Evolutionary conservation across 2,888 invertebrate species (phyloP), one percentile per base, ranked within the genome.

Genomic region (Synergus japonicus): DNA sequence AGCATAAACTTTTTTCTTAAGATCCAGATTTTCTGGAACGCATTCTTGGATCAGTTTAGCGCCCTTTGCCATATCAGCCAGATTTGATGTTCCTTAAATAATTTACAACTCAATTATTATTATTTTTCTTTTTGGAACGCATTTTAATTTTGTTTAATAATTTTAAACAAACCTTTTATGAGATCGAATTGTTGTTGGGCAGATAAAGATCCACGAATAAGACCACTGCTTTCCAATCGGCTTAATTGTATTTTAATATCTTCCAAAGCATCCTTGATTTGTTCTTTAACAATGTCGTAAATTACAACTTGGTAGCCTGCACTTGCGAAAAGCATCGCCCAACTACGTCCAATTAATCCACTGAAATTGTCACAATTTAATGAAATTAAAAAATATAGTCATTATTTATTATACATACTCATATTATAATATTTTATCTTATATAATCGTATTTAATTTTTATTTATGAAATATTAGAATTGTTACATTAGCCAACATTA

Each of bases 281-380:
- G 97, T 83, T 96, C 94, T 0, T 95, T 94, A 58, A 96, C 93
- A 77, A 97, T 96, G 89, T 99, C 99, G 91, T 95, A 99, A 76
- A 99, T 93, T 15, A 94, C 94, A 44, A 99, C 98, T 90, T 96
- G 94, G 92, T 98, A 98, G 12, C 98, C 98, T 7, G 96, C 97
- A 10, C 97, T 95, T 0, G 98, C 98, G 92, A 98, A 99, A 54
- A 99, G 93, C 98, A 99, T 98, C 0, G 98, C 97, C 98, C 98
- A 99, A 87, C 98, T 98, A 79, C 97, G 95, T 3, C 99, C 99
- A 87, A 99, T 98, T 77, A 99, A 93, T 3, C 99, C 99, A 92
- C 98, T 99, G 92, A 73, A 93, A 94, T 78, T 65, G 13, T 76
- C 29, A 44, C 22, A 66, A 44, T 10, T 44, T 44, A 44, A 44